Evolutionary conservation across 2,797 vertebrate genomes (phyloP).

Genomic region (Poeciliopsis presidionis): DNA sequence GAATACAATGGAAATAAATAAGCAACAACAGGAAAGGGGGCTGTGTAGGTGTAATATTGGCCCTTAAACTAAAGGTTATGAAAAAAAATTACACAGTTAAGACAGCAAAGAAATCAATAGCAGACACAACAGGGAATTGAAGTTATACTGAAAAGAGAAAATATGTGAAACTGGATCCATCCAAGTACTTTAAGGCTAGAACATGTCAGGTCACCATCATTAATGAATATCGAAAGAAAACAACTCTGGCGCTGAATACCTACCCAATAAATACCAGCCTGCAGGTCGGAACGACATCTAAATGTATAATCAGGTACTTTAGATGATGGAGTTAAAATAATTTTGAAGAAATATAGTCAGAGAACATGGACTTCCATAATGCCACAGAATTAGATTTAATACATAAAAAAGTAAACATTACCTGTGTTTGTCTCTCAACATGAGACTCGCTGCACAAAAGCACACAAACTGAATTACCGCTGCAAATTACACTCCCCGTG

Average conservation of each 20-base stretch:
- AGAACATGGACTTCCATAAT: neutral
- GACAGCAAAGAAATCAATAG: neutral
- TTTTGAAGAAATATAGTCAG: neutral
- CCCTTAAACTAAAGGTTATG: neutral
- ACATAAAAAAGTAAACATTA: neutral
- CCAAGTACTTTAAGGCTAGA: neutral
- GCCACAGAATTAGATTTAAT: neutral
- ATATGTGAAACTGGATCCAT: neutral
- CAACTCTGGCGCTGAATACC: neutral
- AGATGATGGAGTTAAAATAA: neutral
- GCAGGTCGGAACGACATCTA: neutral
- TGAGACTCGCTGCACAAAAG: neutral
- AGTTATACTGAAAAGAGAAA: neutral
- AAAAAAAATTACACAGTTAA: slow-evolving; percentile 1
- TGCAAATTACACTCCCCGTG: neutral
- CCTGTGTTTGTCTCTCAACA: neutral
- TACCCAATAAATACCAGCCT: neutral
- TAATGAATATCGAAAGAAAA: neutral
- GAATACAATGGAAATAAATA: neutral
- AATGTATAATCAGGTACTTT: neutral
- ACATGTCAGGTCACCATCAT: neutral
- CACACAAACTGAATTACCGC: neutral
- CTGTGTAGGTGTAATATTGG: neutral
- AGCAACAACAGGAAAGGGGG: neutral
- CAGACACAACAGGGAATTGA: neutral